Evolutionary conservation across 2,113 vertebrate species (phyloP).

Genomic region (Myocastor coypus): DNA sequence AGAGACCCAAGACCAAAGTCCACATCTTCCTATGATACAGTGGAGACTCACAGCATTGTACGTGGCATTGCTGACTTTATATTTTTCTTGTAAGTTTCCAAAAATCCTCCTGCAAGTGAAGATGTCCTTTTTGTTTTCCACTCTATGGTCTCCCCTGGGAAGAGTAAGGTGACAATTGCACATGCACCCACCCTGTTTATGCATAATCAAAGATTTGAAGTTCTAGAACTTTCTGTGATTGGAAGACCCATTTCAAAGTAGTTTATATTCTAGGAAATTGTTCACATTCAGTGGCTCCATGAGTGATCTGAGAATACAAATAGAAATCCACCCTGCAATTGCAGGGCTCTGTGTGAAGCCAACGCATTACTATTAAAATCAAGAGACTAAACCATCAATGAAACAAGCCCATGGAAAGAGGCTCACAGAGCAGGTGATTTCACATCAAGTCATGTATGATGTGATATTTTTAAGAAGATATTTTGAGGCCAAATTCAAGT

Average conservation of each 20-base stretch:
- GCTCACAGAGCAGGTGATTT: constrained; percentile 38
- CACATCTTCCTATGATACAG: constrained; percentile 54
- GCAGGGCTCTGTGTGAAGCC: neutral
- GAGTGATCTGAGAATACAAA: constrained; percentile 45
- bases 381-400: neutral
- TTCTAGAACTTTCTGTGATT: constrained; percentile 57
- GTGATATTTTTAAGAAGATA: constrained; percentile 63
- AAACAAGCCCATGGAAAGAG: neutral
- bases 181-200: neutral
- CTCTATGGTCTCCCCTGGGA: constrained; percentile 58
- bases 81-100: constrained; percentile 63
- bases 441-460: neutral
- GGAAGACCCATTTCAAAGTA: neutral
- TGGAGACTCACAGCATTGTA: neutral
- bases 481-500: constrained; percentile 54
- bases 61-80: constrained; percentile 41
- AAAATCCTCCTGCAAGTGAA: neutral
- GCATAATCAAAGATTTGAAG: constrained; percentile 63
- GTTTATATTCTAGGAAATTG: neutral
- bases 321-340: constrained; percentile 17
- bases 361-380: constrained; percentile 28
- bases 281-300: neutral
- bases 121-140: constrained; percentile 49
- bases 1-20: constrained; percentile 71
- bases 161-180: constrained; percentile 52